A percentile compares a stretch with the other conserved stretches of the same genome.
phyloP scores from a whole-genome alignment of 2,888 invertebrate species.

The Pachymerium ferrugineum region DNA sequence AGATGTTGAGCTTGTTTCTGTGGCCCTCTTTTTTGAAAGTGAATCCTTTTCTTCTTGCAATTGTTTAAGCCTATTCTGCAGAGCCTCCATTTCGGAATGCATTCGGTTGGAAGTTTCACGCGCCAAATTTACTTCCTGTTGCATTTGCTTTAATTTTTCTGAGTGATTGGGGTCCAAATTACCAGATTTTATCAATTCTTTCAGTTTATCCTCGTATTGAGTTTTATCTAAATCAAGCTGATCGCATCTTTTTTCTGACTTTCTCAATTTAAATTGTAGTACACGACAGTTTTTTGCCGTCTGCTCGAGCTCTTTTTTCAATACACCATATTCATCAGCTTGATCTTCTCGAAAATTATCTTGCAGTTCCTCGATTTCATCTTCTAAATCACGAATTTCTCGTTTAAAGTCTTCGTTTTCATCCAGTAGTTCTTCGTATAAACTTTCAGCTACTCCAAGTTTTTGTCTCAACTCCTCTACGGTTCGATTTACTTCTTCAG shows the following conservation, averaged over 20 bases:
- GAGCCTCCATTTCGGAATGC: constrained; percentile 65
- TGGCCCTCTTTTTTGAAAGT: constrained; percentile 31
- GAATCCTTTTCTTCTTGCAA: constrained; percentile 35
- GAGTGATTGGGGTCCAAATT: constrained; percentile 43
- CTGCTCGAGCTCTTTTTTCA: constrained; percentile 92
- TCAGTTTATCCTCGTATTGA: constrained; percentile 52
- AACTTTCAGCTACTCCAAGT: constrained; percentile 78
- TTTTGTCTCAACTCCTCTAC: constrained; percentile 74
- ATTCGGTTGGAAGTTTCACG: constrained; percentile 61
- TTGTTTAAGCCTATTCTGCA: constrained; percentile 55
- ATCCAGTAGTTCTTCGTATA: constrained; percentile 90
- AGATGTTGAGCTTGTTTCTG: constrained; percentile 37
- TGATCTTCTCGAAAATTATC: constrained; percentile 96
- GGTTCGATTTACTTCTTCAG: constrained; percentile 51
- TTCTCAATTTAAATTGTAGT: constrained; percentile 93
- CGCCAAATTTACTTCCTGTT: constrained; percentile 75
- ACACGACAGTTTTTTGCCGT: constrained; percentile 97
- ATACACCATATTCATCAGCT: constrained; percentile 87
- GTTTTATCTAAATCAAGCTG: constrained; percentile 80
- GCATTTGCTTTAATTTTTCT: constrained; percentile 69
- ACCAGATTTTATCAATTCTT: constrained; percentile 45
- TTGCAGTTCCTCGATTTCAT: constrained; percentile 98
- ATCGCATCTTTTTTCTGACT: constrained; percentile 72
- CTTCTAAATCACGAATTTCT: constrained; percentile 85
- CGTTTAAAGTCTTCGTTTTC: constrained; percentile 92